Evolutionary conservation across 2,113 vertebrate species (phyloP).

Genomic region (Camelus bactrianus): DNA sequence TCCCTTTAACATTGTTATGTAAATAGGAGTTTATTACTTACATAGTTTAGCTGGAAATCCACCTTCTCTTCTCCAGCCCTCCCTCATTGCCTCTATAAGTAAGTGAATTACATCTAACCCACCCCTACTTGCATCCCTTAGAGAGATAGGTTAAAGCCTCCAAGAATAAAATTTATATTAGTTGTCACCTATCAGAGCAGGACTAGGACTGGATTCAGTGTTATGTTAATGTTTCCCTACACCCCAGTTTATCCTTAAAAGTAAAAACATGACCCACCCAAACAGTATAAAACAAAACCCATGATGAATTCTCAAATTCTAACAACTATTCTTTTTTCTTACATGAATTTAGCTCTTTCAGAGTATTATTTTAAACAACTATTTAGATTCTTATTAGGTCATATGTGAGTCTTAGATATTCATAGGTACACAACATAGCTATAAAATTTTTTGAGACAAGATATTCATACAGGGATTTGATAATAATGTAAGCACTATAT

Average conservation of each 20-base stretch:
- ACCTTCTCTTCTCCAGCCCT: not conserved
- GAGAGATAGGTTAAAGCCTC: not conserved
- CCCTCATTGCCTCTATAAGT: not conserved
- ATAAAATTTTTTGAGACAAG: not conserved
- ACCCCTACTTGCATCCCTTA: not conserved
- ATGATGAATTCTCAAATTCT: not conserved
- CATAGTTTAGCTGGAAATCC: not conserved
- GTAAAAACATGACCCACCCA: not conserved
- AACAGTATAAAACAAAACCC: not conserved
- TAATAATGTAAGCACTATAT: not conserved
- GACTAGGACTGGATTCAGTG: not conserved
- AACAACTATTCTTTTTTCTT: not conserved
- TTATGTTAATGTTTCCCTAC: not conserved
- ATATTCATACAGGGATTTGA: not conserved
- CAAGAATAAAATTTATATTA: not conserved
- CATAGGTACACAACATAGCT: not conserved
- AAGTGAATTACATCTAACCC: not conserved
- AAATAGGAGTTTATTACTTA: not conserved
- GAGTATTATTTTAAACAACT: not conserved
- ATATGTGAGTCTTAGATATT: not conserved
- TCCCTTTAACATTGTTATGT: not conserved
- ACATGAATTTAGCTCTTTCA: not conserved
- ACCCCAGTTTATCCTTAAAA: not conserved
- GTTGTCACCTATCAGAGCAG: not conserved
- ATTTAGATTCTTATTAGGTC: not conserved